phyloP scores from a whole-genome alignment of 2,888 invertebrate species.

The Clanis bilineata region DNA sequence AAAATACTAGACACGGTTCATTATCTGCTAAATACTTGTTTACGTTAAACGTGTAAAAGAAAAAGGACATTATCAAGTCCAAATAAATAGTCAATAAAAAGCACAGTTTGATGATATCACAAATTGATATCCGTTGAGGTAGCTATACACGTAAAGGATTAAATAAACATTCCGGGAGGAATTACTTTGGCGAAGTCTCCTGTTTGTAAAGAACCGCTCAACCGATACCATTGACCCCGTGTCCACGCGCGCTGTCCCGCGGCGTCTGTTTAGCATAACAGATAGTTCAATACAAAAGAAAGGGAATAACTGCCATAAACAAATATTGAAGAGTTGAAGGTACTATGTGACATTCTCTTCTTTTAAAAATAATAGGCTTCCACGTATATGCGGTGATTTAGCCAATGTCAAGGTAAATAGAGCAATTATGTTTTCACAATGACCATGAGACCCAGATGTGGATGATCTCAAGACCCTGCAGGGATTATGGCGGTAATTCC shows the following conservation, averaged over 20 bases:
- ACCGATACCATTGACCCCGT: slow-evolving; percentile 46
- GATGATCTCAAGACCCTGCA: too few species aligned
- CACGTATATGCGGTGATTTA: too few species aligned
- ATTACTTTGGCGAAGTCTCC: slow-evolving; percentile 31
- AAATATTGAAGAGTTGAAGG: slow-evolving; percentile 28
- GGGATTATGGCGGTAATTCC: too few species aligned
- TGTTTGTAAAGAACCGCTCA: slow-evolving; percentile 37
- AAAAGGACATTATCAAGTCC: too few species aligned
- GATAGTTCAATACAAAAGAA: slow-evolving; percentile 9
- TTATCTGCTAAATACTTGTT: too few species aligned
- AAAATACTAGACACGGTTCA: too few species aligned
- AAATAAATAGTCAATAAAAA: background rate
- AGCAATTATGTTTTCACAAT: too few species aligned
- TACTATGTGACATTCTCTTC: slow-evolving; percentile 30
- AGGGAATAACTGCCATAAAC: slow-evolving; percentile 28
- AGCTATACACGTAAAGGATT: slow-evolving; percentile 21
- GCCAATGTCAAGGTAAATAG: too few species aligned
- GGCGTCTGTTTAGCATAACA: slow-evolving; percentile 9
- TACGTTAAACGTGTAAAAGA: too few species aligned
- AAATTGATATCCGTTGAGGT: slow-evolving; percentile 28
- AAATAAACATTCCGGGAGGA: slow-evolving; percentile 28
- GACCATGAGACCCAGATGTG: too few species aligned
- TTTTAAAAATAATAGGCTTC: too few species aligned
- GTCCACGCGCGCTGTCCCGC: slow-evolving; percentile 25
- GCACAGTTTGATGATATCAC: background rate